Base-by-base conservation (phyloP, 2,797 vertebrate genomes). In the Crocodylus rhombifer region DNA sequence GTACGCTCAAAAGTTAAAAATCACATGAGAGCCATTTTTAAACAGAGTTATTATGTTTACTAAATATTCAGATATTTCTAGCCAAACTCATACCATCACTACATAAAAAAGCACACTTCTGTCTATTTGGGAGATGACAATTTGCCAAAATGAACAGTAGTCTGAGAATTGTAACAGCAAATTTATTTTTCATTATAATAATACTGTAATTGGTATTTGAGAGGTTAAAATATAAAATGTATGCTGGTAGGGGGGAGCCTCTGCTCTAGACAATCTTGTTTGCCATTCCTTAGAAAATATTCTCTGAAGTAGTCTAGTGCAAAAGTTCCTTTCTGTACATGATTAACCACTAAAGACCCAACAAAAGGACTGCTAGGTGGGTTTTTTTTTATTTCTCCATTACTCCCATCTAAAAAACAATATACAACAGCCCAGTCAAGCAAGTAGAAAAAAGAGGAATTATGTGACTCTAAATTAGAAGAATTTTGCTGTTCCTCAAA, bases 381-480 rank as follows among this genome's bases (percentile, higher is more conserved):
- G n/a, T 28, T 51, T 10, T 51, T 51, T 51, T 51, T 51, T 26
- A 67, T 73, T 71, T 80, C 42, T 51, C 42, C 42, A 20, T 42
- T 80, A 56, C 42, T 82, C 89, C 64, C 77, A 55, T 56, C 62
- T 90, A 58, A 23, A n/a, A 21, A 85, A 69, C 15, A 58, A 77
- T 65, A 51, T 6, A 5, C 5, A 79, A 75, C 20, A 62, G 75
- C 12, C 58, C 73, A 84, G 6, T 42, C 58, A 82, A 89, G 63
- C 55, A 74, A 18, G 8, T 77, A 51, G 13, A 77, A 84, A 79
- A 30, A 62, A 42, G 13, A 58, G 28, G 3, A 64, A 77, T 4
- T 4, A 67, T 55, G 57, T 28, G 89, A 73, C 65, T 79, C 17
- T 58, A 88, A 61, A 71, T 28, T 7, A 28, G 25, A 73, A 65